These are phyloP conservation scores for Thrips palmi DNA, from an alignment of 1,140 invertebrate species.

Conservation along the genomic window DNA sequence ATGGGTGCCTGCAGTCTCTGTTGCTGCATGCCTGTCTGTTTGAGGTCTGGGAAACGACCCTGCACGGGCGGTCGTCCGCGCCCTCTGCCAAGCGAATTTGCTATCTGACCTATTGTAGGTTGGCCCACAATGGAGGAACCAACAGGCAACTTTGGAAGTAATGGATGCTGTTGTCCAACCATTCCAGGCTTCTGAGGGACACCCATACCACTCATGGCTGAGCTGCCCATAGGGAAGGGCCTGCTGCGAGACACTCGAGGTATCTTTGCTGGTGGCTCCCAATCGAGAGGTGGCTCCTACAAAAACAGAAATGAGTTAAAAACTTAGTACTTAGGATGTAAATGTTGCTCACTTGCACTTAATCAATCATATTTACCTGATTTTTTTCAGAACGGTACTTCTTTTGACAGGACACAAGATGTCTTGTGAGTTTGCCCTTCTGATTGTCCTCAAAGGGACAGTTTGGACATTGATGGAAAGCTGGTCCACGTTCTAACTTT, in stretches of 20 bases:
- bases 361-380: conserved; percentile 18
- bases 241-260: conserved; percentile 44
- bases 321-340: neutral
- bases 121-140: too few species aligned
- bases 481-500: conserved; percentile 61
- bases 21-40: conserved; percentile 5
- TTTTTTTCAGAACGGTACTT: conserved; percentile 78
- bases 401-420: conserved; percentile 74
- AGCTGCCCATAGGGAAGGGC: conserved; percentile 21
- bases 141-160: too few species aligned
- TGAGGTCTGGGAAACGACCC: conserved; percentile 6
- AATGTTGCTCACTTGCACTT: too few species aligned
- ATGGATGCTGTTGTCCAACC: too few species aligned
- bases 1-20: too few species aligned
- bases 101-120: too few species aligned
- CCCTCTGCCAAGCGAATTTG: too few species aligned
- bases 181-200: too few species aligned
- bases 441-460: conserved; percentile 90
- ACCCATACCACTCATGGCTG: too few species aligned
- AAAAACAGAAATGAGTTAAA: conserved; percentile 7
- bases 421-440: conserved; percentile 79
- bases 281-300: conserved; percentile 63
- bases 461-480: conserved; percentile 80
- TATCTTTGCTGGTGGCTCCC: conserved; percentile 85
- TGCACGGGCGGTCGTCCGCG: too few species aligned